phyloP scores from a whole-genome alignment of 1,140 invertebrate genomes.

The Heliconius hewitsoni region DNA sequence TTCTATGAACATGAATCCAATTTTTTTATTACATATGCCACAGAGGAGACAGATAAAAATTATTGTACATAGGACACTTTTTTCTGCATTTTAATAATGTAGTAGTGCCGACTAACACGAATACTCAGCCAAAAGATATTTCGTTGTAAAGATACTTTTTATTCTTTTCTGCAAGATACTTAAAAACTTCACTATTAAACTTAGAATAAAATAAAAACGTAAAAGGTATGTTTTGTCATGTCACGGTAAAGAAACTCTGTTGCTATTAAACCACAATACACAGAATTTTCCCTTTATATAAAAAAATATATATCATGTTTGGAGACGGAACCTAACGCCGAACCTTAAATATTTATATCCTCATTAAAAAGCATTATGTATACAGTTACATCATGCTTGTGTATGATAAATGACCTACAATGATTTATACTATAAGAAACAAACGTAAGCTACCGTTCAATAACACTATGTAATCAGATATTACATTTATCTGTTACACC shows the following conservation, averaged over 20 bases:
- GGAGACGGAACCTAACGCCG: neutral
- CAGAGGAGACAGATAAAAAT: too few species aligned
- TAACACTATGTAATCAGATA: constrained; percentile 14
- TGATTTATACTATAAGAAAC: constrained; percentile 2
- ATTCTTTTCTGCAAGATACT: too few species aligned
- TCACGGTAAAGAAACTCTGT: neutral
- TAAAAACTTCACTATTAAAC: too few species aligned
- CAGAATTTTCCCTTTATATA: too few species aligned
- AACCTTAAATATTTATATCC: neutral
- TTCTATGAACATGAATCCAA: too few species aligned
- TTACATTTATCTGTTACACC: neutral
- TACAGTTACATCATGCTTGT: neutral
- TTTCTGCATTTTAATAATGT: neutral
- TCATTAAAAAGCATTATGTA: neutral
- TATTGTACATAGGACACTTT: too few species aligned
- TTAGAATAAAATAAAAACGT: too few species aligned
- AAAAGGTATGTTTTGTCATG: too few species aligned
- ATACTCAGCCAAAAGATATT: neutral
- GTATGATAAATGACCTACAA: constrained; percentile 5
- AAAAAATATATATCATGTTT: neutral
- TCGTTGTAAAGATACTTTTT: neutral
- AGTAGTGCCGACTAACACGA: neutral
- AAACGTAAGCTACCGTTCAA: constrained; percentile 13
- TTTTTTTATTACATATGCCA: too few species aligned
- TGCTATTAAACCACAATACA: too few species aligned